Base-by-base conservation (phyloP, 2,797 vertebrate species). In the Sebastes diploproa region DNA sequence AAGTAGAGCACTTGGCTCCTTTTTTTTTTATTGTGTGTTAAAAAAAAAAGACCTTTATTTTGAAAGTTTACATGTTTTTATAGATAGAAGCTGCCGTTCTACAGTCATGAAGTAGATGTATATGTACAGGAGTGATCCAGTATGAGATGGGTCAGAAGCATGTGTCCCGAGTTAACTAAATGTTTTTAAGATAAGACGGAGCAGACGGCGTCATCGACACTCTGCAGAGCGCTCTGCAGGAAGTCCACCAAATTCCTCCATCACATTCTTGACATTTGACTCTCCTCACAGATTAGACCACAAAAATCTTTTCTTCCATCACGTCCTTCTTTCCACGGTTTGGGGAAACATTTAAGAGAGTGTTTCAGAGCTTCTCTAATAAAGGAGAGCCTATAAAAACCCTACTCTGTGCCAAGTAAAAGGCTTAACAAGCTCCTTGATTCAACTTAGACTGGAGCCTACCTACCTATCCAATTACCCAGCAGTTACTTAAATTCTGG, bases 181-280 rank as follows among this genome's bases (percentile, higher is more conserved):
- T 62, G 32, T 38, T 56, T 68, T 58, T 2, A 23, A 68, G 60
- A 81, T 77, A 25, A 76, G 36, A 32, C 29, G 0, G 14, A 78
- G 29, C 62, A 36, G 69, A 80, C 46, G 56, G 2, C 12, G 72
- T 61, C 58, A 18, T 55, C 0, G 27, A 75, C 73, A 36, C 18
- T 2, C 14, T 56, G 71, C 68, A 23, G 14, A 66, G 27, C 4
- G 1, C 68, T 67, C 80, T 38, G 70, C 87, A 88, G 79, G 84
- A 88, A 75, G 66, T 65, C 66, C 61, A 38, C 38, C 52, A 36
- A 16, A 91, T 90, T 88, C 61, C 79, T 76, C 18, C 58, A 10
- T 76, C 75, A 5, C 91, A 89, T 90, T 92, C 90, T 69, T 88
- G 25, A 84, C 62, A 72, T 87, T 78, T 29, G 78, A 72, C 74